Evolutionary conservation across 1,140 invertebrate species (phyloP).

Genomic region (Diachasma alloeum): DNA sequence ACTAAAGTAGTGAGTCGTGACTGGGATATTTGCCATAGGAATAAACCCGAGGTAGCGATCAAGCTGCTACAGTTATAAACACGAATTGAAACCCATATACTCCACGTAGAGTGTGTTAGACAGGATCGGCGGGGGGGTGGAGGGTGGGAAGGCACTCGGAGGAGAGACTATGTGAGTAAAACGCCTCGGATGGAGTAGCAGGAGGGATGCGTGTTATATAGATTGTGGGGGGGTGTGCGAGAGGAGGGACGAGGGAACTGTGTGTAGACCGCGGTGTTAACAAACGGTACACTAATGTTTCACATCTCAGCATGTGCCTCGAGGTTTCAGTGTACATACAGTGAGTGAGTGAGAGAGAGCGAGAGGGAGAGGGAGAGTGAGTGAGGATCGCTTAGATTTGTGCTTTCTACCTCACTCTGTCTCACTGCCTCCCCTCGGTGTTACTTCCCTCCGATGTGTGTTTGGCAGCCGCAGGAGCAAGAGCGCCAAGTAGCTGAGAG

Average conservation of each 20-base stretch:
- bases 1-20: not conserved
- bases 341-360: not conserved
- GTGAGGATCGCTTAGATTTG: not conserved
- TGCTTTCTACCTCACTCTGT: conserved; percentile 33
- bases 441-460: conserved; percentile 35
- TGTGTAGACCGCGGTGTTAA: conserved; percentile 63
- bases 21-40: not conserved
- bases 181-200: not conserved
- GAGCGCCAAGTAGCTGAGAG: conserved; percentile 51
- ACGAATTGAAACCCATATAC: conserved; percentile 8
- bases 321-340: not conserved
- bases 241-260: conserved; percentile 10
- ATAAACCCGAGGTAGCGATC: not conserved
- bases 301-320: conserved; percentile 58
- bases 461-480: conserved; percentile 50
- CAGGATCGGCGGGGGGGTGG: not conserved
- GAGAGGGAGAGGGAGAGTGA: not conserved
- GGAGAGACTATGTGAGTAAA: conserved; percentile 12
- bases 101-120: conserved; percentile 2
- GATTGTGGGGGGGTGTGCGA: not conserved
- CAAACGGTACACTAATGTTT: conserved; percentile 66
- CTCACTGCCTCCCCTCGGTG: conserved; percentile 34
- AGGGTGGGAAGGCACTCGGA: not conserved
- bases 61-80: conserved; percentile 12
- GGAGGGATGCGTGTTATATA: conserved; percentile 14